Base-by-base conservation (phyloP, 64 coral and sea anemone species). In the Montipora capricornis region DNA sequence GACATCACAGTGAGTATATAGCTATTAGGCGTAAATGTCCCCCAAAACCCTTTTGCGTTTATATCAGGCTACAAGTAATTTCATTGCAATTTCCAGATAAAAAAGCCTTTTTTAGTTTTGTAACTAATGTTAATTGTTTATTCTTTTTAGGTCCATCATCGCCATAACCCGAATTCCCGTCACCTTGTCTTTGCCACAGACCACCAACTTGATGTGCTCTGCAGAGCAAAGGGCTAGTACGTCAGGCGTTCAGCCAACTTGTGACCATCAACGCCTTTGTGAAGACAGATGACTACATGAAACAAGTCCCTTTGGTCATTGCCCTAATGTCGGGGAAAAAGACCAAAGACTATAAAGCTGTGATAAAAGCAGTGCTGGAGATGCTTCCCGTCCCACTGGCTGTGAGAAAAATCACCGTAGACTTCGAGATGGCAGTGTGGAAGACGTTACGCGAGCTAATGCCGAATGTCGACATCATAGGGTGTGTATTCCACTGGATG, bases 261-360 rank as follows among this genome's bases (percentile, higher is more conserved):
- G 51, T 53, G 5, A 90, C 76, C 22, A 81, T 90, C 55, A 79
- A 81, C 11, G 89, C 77, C 14, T 90, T 90, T 24, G 89, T 90
- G 2, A 5, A 58, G 8, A 16, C 20, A 9, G 89, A 70, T 6
- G 60, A 81, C 2, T 26, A 51, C 29, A 26, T 22, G 14, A 89
- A 89, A 51, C 87, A 89, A 89, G 87, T 89, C 29, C 87, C 87
- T 4, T 73, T 89, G 7, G 73, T 89, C 6, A 78, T 58, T n/a
- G 87, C 76, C 9, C 4, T 89, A 1, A 89, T 89, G 75, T 78
- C 74, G 22, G 87, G 87, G 0, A 48, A 50, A 53, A 76, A 64
- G 49, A 89, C 76, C 24, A 55, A 64, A 22, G 87, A 89, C 19
- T 89, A 90, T 37, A 53, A 9, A 53, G 51, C 51, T 1, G 51